phyloP scores from a whole-genome alignment of 2,113 vertebrate species.

The Murina feae region DNA sequence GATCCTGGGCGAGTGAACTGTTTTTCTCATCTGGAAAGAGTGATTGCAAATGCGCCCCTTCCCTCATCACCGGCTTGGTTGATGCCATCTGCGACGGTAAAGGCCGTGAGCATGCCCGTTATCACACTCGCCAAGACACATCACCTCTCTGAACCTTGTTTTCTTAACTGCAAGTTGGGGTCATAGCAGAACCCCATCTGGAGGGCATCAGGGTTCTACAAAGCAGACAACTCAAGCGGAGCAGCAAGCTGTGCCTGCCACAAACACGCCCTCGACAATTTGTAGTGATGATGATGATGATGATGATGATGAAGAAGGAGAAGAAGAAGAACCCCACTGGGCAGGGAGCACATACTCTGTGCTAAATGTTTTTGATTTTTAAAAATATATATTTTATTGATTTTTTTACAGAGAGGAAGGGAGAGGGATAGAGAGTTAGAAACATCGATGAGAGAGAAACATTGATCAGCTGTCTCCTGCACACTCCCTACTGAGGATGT shows the following conservation, averaged over 20 bases:
- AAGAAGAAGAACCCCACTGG: too few relatives aligned
- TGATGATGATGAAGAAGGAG: too few relatives aligned
- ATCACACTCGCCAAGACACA: background rate
- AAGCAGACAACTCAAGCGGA: background rate
- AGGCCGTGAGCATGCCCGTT: background rate
- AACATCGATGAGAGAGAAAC: too few relatives aligned
- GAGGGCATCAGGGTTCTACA: background rate
- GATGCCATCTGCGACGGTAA: background rate
- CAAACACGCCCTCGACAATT: background rate
- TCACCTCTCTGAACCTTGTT: background rate
- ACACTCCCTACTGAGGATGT: too few relatives aligned
- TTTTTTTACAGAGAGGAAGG: too few relatives aligned
- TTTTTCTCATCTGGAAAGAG: background rate
- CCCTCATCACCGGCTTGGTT: background rate
- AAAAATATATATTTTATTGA: too few relatives aligned
- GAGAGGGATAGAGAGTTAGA: too few relatives aligned
- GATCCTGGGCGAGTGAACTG: background rate
- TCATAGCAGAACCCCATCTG: background rate
- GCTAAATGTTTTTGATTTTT: background rate
- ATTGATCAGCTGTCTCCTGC: too few relatives aligned
- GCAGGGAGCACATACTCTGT: background rate
- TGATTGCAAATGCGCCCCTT: background rate
- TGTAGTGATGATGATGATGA: fast-evolving
- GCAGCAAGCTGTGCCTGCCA: background rate
- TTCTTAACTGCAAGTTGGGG: background rate